These are phyloP conservation scores for Branchinecta sandiegonensis DNA, from an alignment of 2,888 invertebrate genomes.

Conservation along the genomic window DNA sequence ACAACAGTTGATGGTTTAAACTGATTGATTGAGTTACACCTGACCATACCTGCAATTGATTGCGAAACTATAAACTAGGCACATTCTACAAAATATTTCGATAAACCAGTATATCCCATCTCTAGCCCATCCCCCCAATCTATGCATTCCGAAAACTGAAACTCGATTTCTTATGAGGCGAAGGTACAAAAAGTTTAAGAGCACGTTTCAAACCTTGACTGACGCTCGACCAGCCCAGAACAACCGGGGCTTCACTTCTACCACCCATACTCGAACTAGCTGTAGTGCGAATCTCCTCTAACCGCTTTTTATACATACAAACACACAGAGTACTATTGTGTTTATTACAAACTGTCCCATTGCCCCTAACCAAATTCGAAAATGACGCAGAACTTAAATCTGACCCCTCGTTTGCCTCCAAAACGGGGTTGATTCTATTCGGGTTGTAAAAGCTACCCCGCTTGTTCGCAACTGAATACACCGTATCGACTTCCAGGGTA, in stretches of 20 bases:
- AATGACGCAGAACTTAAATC: neutral
- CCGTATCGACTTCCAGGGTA: neutral
- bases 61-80: too few species aligned
- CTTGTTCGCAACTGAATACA: neutral
- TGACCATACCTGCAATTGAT: too few species aligned
- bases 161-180: neutral
- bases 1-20: too few species aligned
- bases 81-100: too few species aligned
- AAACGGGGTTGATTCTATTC: neutral
- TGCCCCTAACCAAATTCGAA: neutral
- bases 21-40: too few species aligned
- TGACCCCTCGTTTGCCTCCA: neutral
- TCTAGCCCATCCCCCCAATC: too few species aligned
- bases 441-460: slow-evolving; percentile 1
- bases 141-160: too few species aligned
- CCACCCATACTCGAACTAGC: neutral
- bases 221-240: slow-evolving; percentile 12
- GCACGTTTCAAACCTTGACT: neutral
- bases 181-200: slow-evolving; percentile 10
- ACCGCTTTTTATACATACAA: slow-evolving; percentile 13
- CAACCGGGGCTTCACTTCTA: neutral
- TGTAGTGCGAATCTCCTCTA: neutral
- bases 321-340: neutral
- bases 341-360: neutral
- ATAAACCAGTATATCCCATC: too few species aligned